A percentile compares a stretch with the other conserved stretches of the same genome.
These are phyloP conservation scores for Pitta sordida DNA, from an alignment of 2,113 vertebrate species.

Conservation along the genomic window DNA sequence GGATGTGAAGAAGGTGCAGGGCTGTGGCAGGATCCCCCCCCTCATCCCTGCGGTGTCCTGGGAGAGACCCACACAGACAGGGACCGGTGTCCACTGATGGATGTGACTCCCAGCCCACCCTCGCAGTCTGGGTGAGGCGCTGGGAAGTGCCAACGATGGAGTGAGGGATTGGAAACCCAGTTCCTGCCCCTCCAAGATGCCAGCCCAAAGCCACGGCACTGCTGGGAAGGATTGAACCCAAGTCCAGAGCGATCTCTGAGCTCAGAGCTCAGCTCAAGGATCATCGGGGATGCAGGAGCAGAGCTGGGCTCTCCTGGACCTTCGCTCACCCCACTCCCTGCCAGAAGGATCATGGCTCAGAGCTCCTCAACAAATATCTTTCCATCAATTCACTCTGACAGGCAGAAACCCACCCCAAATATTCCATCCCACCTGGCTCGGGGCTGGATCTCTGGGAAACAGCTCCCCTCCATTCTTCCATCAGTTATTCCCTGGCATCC, in stretches of 20 bases:
- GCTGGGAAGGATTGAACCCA: neutral
- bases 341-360: neutral
- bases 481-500: neutral
- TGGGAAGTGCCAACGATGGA: rapidly evolving
- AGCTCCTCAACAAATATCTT: rapidly evolving
- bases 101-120: neutral
- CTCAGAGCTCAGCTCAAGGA: neutral
- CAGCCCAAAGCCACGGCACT: rapidly evolving
- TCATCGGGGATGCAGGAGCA: neutral
- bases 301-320: rapidly evolving
- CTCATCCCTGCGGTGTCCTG: rapidly evolving
- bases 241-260: neutral
- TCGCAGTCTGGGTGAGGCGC: rapidly evolving
- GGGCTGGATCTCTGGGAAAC: neutral
- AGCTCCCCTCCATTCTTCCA: neutral
- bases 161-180: neutral
- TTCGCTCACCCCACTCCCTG: rapidly evolving
- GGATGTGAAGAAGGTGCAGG: rapidly evolving
- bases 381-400: neutral
- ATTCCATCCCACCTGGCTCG: rapidly evolving
- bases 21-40: neutral
- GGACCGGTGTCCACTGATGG: rapidly evolving
- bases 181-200: neutral
- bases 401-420: too few relatives aligned
- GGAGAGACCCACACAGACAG: rapidly evolving